Base-by-base conservation (phyloP, 1,140 invertebrate species). In the Ips typographus region DNA sequence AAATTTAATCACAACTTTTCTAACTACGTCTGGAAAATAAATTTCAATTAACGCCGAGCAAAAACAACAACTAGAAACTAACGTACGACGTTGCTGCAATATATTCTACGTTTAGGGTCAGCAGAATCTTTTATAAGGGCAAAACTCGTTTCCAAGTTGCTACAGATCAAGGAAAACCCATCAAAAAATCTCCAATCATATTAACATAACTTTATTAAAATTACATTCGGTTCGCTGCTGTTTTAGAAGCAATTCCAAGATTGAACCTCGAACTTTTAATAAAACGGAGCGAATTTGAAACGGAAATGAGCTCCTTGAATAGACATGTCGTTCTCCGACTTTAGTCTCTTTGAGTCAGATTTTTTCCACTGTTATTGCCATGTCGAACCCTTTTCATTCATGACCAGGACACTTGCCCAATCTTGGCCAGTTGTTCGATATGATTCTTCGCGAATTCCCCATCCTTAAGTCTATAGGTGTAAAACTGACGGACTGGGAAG, bases 1-100 rank as follows among this genome's bases (percentile, higher is more conserved):
- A 68, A 68, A 68, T 68, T 68, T 68, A 68, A 68, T 68, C 66
- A 60, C 66, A 68, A 68, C 66, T 68, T 68, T 62, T 68, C 66
- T 68, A 62, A 62, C 49, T 55, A 53, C 49, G 66, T 7, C 59
- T 36, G 51, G 51, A 47, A 68, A 58, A 68, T 68, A 68, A 62
- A 68, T 68, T 68, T 51, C 62, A 58, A 62, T 68, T 68, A 68
- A 59, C 56, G 59, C 8, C n/a, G 51, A n/a, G n/a, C n/a, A 58
- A 68, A 68, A 66, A 66, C 64, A 66, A 62, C 42, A 62, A 56
- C 66, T 62, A 62, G 52, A 66, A 66, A 53, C 55, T 36, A 60
- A 60, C 56, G 57, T 61, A 61, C 41, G 44, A n/a, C n/a, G n/a
- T 37, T 40, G 47, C 44, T 47, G 40, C 57, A 58, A 61, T 68